Evolutionary conservation across 1,140 invertebrate species (phyloP).

Genomic region (Neelides sp.): DNA sequence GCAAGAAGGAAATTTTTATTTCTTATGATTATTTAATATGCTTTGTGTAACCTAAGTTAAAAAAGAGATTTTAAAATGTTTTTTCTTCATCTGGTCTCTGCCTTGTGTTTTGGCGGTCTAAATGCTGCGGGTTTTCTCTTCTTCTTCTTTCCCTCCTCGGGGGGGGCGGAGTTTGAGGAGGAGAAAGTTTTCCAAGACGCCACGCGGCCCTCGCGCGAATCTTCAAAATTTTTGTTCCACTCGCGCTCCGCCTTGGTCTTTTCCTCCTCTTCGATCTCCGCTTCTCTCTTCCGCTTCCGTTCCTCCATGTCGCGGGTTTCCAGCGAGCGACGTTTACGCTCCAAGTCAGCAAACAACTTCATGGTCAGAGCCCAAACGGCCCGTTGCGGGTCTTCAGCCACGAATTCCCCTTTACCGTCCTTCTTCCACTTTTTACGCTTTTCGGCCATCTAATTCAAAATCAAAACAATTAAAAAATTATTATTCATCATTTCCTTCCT

Average conservation of each 20-base stretch:
- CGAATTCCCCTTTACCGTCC: slow-evolving; percentile 62
- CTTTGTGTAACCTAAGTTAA: too few relatives aligned
- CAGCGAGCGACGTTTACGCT: slow-evolving; percentile 47
- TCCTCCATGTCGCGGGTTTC: slow-evolving; percentile 70
- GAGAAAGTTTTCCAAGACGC: slow-evolving; percentile 90
- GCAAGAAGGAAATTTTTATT: too few relatives aligned
- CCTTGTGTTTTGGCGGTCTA: slow-evolving; percentile 89
- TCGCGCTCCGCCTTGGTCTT: slow-evolving; percentile 75
- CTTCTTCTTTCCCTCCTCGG: slow-evolving; percentile 43
- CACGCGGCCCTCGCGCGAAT: slow-evolving; percentile 82
- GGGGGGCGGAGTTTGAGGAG: not conserved
- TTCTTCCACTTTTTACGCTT: slow-evolving; percentile 90
- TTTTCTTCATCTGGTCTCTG: slow-evolving; percentile 67
- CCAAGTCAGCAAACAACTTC: slow-evolving; percentile 97
- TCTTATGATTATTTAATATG: too few relatives aligned
- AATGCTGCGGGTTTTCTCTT: slow-evolving; percentile 64
- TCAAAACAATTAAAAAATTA: too few relatives aligned
- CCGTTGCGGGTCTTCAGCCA: slow-evolving; percentile 94
- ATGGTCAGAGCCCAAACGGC: slow-evolving; percentile 93
- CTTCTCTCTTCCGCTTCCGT: slow-evolving; percentile 83
- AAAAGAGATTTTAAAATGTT: not conserved
- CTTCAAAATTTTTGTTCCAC: slow-evolving; percentile 97
- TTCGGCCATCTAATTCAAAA: slow-evolving; percentile 60
- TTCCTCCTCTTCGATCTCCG: slow-evolving; percentile 84
- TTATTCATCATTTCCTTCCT: slow-evolving; percentile 8